Evolutionary conservation across 1,140 invertebrate species (phyloP).

Genomic region (Ridgeia piscesae): DNA sequence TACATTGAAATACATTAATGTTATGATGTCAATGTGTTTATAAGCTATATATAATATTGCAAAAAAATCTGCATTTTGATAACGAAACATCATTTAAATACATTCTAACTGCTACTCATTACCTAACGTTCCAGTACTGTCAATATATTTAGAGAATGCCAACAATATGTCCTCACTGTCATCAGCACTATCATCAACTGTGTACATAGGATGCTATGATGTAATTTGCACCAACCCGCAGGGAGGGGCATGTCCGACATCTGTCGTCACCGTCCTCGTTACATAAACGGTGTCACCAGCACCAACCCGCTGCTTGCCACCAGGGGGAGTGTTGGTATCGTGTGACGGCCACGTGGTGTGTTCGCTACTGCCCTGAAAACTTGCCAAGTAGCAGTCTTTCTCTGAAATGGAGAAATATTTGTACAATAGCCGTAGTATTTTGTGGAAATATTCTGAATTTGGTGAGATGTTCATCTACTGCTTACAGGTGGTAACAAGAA

Average conservation of each 20-base stretch:
- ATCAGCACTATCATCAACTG: not conserved
- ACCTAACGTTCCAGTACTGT: not conserved
- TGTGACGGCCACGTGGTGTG: not conserved
- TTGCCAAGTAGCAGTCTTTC: conserved; percentile 12
- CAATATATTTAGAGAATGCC: too few species aligned
- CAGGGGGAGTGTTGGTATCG: not conserved
- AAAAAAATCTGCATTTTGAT: not conserved
- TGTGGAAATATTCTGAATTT: too few species aligned
- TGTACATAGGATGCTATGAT: not conserved
- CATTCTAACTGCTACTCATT: too few species aligned
- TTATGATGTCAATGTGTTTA: too few species aligned
- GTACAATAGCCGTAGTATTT: too few species aligned
- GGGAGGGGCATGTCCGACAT: not conserved
- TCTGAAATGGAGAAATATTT: conserved; percentile 6
- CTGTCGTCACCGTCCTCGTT: not conserved
- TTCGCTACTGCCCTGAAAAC: conserved; percentile 10
- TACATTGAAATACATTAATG: too few species aligned
- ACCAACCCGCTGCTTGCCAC: not conserved
- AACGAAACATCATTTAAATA: not conserved
- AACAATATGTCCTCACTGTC: not conserved
- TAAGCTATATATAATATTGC: too few species aligned
- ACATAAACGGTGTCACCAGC: not conserved
- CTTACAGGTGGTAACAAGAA: too few species aligned
- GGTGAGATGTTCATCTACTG: too few species aligned
- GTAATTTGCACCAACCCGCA: not conserved